Base-by-base conservation (phyloP, 53 echinoderm and acorn worm species). In the Apostichopus leukothele region DNA sequence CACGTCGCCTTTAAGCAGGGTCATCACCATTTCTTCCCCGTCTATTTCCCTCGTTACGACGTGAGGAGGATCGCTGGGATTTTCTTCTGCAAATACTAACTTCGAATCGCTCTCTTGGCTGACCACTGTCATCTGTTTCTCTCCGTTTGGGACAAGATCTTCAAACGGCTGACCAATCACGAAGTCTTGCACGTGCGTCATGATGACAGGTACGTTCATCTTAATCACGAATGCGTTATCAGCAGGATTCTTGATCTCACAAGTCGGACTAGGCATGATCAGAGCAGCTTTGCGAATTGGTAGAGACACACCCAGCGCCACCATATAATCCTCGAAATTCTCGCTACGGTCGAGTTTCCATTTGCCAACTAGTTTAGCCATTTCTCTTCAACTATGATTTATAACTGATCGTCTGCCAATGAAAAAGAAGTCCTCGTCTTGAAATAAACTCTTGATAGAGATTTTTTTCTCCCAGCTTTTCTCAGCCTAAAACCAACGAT, bases 121-220 rank as follows among this genome's bases (percentile, higher is more conserved):
- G 21, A 91, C 98, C 67, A 94, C 81, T 9, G 94, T 93, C 93
- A 84, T 87, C 80, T 96, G 93, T 88, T 95, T 97, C 67, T 93
- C 86, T 21, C 98, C 96, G 88, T 93, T 94, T 79, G 95, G 95
- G 53, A 94, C 92, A 5, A 95, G 90, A 88, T 97, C 96, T 52
- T 97, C 98, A 67, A 97, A 97, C 51, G 86, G 91, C 51, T 92
- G 79, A 16, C 93, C 94, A 52, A 97, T 83, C 39, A 83, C 91
- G 85, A 97, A 97, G 88, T 91, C 90, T 88, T 97, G 98, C 51
- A 94, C 92, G 91, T 96, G 96, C 18, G 93, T 93, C 75, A 94
- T 97, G 78, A 95, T 97, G 51, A 97, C 94, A 7, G 96, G 96
- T 10, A 96, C 96, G 79, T 95, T 96, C 94, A 95, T 97, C 78